These are phyloP conservation scores for Urocolius indicus DNA, from an alignment of 2,113 vertebrate species.

Conservation along the genomic window DNA sequence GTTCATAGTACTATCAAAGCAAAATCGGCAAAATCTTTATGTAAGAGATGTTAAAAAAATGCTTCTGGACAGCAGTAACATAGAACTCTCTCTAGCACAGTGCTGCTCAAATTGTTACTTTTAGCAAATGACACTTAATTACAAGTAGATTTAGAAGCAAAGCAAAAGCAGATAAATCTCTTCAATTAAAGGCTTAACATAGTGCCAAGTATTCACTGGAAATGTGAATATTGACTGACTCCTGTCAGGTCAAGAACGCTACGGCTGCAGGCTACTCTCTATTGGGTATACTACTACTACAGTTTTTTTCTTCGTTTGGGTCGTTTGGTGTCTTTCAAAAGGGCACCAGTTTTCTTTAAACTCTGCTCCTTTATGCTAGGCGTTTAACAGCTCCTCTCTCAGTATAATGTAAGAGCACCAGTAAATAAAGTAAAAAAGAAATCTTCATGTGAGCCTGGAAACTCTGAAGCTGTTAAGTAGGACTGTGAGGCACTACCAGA, in stretches of 20 bases:
- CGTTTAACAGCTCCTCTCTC: not conserved
- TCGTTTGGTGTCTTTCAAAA: not conserved
- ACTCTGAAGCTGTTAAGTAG: not conserved
- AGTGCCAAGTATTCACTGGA: fast-evolving
- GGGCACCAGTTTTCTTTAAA: not conserved
- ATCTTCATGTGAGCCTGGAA: not conserved
- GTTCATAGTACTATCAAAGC: not conserved
- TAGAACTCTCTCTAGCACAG: not conserved
- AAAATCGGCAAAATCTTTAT: not conserved
- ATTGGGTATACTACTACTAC: not conserved
- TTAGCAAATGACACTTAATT: fast-evolving
- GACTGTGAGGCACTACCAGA: not conserved
- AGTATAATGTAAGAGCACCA: not conserved
- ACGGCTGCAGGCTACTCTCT: not conserved
- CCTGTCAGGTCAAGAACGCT: not conserved
- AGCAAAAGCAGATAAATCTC: not conserved
- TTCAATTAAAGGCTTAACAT: not conserved
- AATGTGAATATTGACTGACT: not conserved
- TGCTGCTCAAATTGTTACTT: not conserved
- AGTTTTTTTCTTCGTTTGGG: too few relatives aligned
- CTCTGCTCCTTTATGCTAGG: not conserved
- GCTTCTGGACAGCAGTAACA: not conserved
- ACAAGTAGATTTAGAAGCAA: not conserved
- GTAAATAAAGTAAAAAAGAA: not conserved
- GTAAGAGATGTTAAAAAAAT: not conserved